Conservation (phyloP, 2,888 invertebrate genomes). For the Helicoverpa assulta region DNA sequence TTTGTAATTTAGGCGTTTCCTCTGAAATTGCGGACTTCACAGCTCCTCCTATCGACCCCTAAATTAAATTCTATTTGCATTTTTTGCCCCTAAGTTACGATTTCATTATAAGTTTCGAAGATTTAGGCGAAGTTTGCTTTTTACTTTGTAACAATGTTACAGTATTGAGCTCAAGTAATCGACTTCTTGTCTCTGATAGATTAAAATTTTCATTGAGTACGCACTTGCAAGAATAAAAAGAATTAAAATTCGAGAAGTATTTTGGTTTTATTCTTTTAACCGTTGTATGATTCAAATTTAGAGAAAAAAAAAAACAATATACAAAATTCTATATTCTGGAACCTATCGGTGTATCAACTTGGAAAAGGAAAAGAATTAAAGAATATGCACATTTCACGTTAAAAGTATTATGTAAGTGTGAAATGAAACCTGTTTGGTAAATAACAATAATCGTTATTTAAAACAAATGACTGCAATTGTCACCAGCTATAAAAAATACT, state of each 20-base stretch:
- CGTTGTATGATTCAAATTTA: too few species aligned
- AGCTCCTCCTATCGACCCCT: constrained; percentile 2
- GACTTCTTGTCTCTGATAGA: constrained; percentile 35
- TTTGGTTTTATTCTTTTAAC: too few species aligned
- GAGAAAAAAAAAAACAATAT: too few species aligned
- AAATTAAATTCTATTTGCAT: constrained; percentile 40
- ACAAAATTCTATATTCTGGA: too few species aligned
- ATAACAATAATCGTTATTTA: not conserved
- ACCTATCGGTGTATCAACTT: too few species aligned
- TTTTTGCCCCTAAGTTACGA: constrained; percentile 45
- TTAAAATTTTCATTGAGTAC: constrained; percentile 15
- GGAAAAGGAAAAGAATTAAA: too few species aligned
- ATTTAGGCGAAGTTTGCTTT: constrained; percentile 44
- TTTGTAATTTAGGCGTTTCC: constrained; percentile 2
- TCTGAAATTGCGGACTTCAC: not conserved
- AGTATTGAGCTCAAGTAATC: constrained; percentile 31
- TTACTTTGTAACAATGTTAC: constrained; percentile 32
- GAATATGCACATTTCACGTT: too few species aligned
- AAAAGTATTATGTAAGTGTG: not conserved
- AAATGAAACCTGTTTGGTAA: not conserved
- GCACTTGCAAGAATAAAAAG: not conserved
- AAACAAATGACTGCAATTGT: not conserved
- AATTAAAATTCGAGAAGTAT: too few species aligned
- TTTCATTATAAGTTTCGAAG: constrained; percentile 59
- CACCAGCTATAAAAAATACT: constrained; percentile 6